phyloP scores from a whole-genome alignment of 2,113 vertebrate species.

The Bagarius yarrelli region DNA sequence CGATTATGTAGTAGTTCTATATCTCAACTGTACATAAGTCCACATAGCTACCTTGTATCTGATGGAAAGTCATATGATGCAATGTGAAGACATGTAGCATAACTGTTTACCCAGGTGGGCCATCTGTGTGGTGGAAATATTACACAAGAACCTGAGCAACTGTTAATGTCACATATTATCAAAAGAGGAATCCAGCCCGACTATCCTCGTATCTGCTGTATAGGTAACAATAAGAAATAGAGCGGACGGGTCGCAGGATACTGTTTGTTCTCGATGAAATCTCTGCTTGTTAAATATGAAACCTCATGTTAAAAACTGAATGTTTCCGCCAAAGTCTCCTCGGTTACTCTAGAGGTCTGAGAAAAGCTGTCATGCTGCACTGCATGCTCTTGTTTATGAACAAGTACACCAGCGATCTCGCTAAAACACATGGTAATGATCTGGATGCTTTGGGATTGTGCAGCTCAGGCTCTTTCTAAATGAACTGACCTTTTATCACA shows the following conservation, averaged over 20 bases:
- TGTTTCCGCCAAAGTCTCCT: conserved; percentile 4
- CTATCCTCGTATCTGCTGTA: neutral
- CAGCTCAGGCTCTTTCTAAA: neutral
- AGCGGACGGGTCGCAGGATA: conserved; percentile 9
- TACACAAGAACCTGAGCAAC: neutral
- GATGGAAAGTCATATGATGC: conserved; percentile 6
- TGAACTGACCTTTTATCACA: neutral
- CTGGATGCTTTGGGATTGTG: conserved; percentile 28
- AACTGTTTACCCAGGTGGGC: conserved; percentile 28
- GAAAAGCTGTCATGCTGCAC: neutral
- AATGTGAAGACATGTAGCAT: conserved; percentile 24
- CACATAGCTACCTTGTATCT: conserved; percentile 13
- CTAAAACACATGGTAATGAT: conserved; percentile 30
- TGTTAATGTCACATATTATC: conserved; percentile 19
- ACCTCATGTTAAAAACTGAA: neutral
- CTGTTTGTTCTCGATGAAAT: conserved; percentile 30
- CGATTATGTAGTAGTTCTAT: conserved; percentile 23
- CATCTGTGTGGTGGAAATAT: conserved; percentile 30
- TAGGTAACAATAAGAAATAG: conserved; percentile 35
- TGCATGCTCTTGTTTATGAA: conserved; percentile 21
- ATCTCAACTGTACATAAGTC: conserved; percentile 22
- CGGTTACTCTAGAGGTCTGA: conserved; percentile 13
- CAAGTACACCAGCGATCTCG: neutral
- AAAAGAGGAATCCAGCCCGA: conserved; percentile 19
- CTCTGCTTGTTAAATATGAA: conserved; percentile 12